Evolutionary conservation across 2,888 invertebrate genomes (phyloP).

Genomic region (Cheiracanthium punctorium): DNA sequence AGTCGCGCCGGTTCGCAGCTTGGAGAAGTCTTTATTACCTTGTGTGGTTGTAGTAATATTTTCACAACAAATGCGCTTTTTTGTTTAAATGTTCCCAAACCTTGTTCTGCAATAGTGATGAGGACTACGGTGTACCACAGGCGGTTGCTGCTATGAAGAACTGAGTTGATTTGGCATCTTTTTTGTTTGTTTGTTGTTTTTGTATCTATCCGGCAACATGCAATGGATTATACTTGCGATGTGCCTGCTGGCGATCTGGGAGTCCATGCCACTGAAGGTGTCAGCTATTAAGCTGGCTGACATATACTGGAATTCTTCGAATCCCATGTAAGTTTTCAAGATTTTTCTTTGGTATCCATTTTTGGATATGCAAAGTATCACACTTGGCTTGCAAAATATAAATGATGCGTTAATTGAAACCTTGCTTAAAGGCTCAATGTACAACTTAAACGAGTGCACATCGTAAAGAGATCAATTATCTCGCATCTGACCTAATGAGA

Average conservation of each 20-base stretch:
- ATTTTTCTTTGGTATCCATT: background rate
- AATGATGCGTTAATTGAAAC: no score
- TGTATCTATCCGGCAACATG: constrained; percentile 32
- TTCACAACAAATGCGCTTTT: background rate
- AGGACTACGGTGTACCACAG: background rate
- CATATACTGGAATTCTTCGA: constrained; percentile 93
- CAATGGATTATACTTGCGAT: constrained; percentile 58
- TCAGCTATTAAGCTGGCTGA: constrained; percentile 74
- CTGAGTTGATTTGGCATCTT: background rate
- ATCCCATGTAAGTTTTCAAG: constrained; percentile 84
- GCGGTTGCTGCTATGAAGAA: constrained; percentile 22
- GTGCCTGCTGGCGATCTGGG: constrained; percentile 32
- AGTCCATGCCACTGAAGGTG: constrained; percentile 45
- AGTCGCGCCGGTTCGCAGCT: constrained; percentile 19
- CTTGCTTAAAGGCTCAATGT: no score
- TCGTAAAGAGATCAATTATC: no score
- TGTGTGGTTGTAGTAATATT: background rate
- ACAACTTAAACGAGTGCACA: no score
- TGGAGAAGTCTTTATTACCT: background rate
- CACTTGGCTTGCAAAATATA: no score
- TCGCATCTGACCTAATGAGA: no score
- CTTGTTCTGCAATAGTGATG: background rate
- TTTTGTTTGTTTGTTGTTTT: constrained; percentile 12
- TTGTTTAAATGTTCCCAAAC: background rate
- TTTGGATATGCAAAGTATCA: no score